Conservation (phyloP, 2,888 invertebrate species). For the Cotesia congregata region DNA sequence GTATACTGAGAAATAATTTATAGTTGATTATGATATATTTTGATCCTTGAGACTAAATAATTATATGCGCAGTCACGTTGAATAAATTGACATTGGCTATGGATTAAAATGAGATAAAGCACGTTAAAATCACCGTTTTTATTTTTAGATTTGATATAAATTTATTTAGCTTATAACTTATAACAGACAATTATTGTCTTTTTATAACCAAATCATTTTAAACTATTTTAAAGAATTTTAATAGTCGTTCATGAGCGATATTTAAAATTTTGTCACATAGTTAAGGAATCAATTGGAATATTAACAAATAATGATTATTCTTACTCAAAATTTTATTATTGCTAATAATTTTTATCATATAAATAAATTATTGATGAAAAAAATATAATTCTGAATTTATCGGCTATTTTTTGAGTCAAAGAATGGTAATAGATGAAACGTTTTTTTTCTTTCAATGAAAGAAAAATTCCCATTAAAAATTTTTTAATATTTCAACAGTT, state of each 20-base stretch:
- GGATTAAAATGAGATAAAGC: conserved; percentile 20
- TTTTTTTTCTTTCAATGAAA: not conserved
- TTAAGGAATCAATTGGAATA: too few species aligned
- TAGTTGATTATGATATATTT: conserved; percentile 10
- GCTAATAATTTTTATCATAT: too few species aligned
- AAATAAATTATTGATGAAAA: too few species aligned
- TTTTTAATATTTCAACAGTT: not conserved
- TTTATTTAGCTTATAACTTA: not conserved
- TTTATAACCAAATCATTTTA: too few species aligned
- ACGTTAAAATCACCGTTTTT: not conserved
- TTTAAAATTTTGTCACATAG: too few species aligned
- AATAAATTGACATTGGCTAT: not conserved
- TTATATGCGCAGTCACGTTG: conserved; percentile 30
- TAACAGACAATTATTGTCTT: not conserved
- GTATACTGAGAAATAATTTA: conserved; percentile 1
- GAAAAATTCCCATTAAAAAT: not conserved
- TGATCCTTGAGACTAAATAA: not conserved
- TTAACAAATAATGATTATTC: too few species aligned
- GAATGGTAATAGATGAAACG: not conserved
- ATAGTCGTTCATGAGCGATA: too few species aligned
- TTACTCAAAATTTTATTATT: too few species aligned
- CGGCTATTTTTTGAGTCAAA: too few species aligned
- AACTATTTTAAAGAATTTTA: too few species aligned
- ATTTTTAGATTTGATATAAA: not conserved
- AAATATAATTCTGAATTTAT: too few species aligned